phyloP scores from a whole-genome alignment of 2,797 vertebrate species.

The Okamejei kenojei region DNA sequence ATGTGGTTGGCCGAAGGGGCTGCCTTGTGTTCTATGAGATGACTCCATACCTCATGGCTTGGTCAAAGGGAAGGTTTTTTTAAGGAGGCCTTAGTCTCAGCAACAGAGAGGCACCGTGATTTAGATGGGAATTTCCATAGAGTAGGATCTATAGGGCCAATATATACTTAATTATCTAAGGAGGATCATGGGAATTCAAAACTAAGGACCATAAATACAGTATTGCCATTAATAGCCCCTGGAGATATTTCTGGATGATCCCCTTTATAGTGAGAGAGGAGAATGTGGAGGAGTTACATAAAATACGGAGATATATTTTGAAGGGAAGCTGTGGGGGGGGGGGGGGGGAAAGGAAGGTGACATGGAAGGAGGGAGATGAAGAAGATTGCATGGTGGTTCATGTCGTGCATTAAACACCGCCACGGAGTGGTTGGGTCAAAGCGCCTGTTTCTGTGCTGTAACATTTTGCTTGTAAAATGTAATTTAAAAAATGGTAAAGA shows the following conservation, averaged over 20 bases:
- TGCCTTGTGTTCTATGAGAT: no score
- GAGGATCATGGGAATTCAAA: neutral
- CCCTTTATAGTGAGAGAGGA: neutral
- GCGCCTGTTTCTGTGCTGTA: neutral
- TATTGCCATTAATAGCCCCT: neutral
- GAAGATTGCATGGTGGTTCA: neutral
- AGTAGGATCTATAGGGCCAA: neutral
- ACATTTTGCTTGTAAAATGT: neutral
- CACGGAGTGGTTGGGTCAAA: neutral
- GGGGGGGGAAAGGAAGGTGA: neutral
- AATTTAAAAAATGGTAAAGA: neutral
- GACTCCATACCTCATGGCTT: neutral
- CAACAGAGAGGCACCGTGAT: neutral
- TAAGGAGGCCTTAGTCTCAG: neutral
- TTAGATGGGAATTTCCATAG: neutral
- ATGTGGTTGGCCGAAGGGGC: no score
- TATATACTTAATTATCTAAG: neutral
- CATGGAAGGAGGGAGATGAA: neutral
- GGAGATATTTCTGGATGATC: neutral
- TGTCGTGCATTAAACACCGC: neutral
- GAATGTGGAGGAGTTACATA: neutral
- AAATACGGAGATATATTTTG: neutral
- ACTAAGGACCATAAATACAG: neutral
- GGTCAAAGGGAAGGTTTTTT: neutral
- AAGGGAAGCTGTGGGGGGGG: neutral